Conservation (phyloP, 2,113 vertebrate genomes). For the Aptenodytes patagonicus region DNA sequence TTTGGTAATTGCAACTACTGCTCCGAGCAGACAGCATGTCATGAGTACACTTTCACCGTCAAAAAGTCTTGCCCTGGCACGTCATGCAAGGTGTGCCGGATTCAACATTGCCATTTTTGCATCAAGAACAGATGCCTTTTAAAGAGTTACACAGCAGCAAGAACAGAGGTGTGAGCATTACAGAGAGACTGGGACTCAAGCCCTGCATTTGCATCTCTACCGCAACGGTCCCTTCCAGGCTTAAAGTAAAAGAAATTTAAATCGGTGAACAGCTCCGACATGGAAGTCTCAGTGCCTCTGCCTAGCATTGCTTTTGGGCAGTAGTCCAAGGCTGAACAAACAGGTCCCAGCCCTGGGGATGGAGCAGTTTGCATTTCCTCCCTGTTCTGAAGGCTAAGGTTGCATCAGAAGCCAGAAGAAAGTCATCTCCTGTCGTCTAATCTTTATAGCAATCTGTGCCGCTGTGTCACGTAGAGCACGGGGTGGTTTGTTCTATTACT, state of each 20-base stretch:
- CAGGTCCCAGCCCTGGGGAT: background rate
- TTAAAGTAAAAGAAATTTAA: background rate
- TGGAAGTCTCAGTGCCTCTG: background rate
- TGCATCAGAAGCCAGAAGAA: background rate
- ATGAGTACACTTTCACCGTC: background rate
- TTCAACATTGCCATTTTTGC: background rate
- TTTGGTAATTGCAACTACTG: background rate
- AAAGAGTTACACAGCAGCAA: background rate
- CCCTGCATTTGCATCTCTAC: background rate
- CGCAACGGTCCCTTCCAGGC: background rate
- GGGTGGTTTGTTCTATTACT: background rate
- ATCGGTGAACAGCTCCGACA: background rate
- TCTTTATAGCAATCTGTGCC: background rate
- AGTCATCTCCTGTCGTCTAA: background rate
- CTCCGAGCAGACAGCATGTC: background rate
- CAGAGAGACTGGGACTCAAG: background rate
- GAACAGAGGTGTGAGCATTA: background rate
- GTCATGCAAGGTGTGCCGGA: accelerated
- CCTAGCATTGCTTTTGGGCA: background rate
- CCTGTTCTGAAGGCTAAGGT: background rate
- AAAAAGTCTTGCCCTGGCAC: background rate
- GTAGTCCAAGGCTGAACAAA: background rate
- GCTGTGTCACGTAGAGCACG: background rate
- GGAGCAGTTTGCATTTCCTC: background rate
- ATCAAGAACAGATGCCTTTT: background rate